These are phyloP conservation scores for Cacatua alba DNA, from an alignment of 2,113 vertebrate species.

Conservation along the genomic window DNA sequence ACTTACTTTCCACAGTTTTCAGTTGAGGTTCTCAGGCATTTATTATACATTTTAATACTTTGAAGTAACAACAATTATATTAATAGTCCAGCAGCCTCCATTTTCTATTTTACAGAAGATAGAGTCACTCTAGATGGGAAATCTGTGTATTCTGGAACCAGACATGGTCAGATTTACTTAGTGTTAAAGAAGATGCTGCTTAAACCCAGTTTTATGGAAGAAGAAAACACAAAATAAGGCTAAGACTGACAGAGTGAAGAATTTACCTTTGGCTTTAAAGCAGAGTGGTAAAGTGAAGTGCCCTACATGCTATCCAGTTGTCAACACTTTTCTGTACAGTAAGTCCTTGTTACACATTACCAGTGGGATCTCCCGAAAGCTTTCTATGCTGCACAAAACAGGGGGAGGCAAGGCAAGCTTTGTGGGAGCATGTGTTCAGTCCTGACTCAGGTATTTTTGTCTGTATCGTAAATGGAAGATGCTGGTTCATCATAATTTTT, in stretches of 20 bases:
- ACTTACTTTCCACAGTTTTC: background rate
- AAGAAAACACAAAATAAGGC: background rate
- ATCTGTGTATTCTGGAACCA: background rate
- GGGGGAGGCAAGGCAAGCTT: background rate
- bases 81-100: background rate
- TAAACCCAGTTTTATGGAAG: background rate
- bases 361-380: background rate
- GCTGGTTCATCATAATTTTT: background rate
- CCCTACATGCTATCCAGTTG: background rate
- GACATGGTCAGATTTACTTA: background rate
- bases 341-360: background rate
- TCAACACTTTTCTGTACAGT: background rate
- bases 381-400: fast-evolving
- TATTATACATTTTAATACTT: background rate
- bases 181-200: background rate
- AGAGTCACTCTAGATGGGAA: background rate
- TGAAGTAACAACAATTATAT: background rate
- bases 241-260: background rate
- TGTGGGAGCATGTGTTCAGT: background rate
- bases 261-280: background rate
- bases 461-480: background rate
- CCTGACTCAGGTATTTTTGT: conserved; percentile 1
- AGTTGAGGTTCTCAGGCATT: background rate
- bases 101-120: background rate
- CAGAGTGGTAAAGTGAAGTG: background rate